Evolutionary conservation across 2,888 invertebrate species (phyloP), one percentile per base, ranked within the genome.

Genomic region (Cataglyphis livida): DNA sequence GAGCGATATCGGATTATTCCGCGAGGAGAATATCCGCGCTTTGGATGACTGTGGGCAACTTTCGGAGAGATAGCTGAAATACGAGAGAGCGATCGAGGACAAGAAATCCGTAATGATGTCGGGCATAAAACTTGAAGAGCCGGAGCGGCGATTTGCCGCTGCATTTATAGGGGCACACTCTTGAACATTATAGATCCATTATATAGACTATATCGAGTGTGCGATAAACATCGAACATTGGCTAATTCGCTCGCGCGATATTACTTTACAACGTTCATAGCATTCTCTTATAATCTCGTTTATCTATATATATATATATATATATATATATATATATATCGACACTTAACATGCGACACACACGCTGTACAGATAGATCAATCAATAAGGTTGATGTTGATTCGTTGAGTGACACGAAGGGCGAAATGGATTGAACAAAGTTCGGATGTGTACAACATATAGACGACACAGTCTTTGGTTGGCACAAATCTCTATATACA

Each of bases 281-380:
- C n/a, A 48, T 6, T 51, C 44, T 44, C 32, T 44, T 44, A 7
- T 15, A 25, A 28, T 15, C n/a, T 66, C 76, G 12, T 25, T 68
- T 21, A 32, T n/a, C 57, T 25, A 25, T 25, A 25, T 25, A 25
- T 21, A 21, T 21, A 21, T 21, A 21, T 21, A 21, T 21, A 21
- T 21, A 21, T 21, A 21, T 21, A 21, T 21, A 21, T 21, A 21
- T 21, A 21, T 25, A 25, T 25, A 25, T 25, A 25, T 1, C 79
- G 12, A 86, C 32, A 86, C 48, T 64, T 65, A 62, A 71, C 85
- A 88, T 88, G 88, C 88, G 84, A 84, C 85, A 89, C 85, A 83
- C 87, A 81, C 84, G 68, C 79, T 85, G 81, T 85, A 88, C 88
- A 88, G 32, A 75, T 84, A 86, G 66, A 65, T 85, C 64, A 84